These are phyloP conservation scores for Pogonomyrmex californicus DNA, from an alignment of 1,140 invertebrate species.

Conservation along the genomic window DNA sequence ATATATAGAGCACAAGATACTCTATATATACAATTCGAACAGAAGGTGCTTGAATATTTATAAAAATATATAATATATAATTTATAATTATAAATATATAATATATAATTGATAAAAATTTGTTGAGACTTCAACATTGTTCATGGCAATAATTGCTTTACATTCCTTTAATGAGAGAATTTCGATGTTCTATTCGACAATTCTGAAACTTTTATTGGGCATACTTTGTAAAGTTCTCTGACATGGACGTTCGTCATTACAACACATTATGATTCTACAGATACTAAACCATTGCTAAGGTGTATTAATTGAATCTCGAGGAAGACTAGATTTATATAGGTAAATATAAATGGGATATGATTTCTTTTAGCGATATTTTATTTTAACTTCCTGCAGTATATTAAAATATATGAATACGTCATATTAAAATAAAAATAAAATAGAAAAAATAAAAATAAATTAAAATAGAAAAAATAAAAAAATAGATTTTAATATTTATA, in stretches of 20 bases:
- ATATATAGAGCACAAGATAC: background rate
- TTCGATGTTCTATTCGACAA: slow-evolving; percentile 26
- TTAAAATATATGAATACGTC: slow-evolving; percentile 15
- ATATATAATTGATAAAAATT: background rate
- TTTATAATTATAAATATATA: no score
- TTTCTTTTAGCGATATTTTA: slow-evolving; percentile 16
- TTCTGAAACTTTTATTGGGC: slow-evolving; percentile 50
- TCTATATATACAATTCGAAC: no score
- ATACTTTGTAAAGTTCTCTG: slow-evolving; percentile 31
- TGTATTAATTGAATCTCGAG: slow-evolving; percentile 53
- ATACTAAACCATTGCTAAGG: background rate
- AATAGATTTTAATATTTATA: slow-evolving; percentile 5
- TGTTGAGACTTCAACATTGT: background rate
- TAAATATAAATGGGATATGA: background rate
- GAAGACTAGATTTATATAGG: slow-evolving; percentile 30
- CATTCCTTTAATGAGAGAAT: slow-evolving; percentile 32
- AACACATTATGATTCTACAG: background rate
- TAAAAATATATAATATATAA: no score
- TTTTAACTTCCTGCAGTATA: background rate
- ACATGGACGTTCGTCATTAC: slow-evolving; percentile 30
- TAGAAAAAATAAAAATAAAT: no score
- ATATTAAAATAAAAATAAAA: background rate
- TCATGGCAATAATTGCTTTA: slow-evolving; percentile 22
- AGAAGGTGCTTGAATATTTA: no score
- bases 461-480: background rate